Evolutionary conservation across 1,140 invertebrate genomes (phyloP), one percentile per base, ranked within the genome.

Genomic region (Agrypnia vestita): DNA sequence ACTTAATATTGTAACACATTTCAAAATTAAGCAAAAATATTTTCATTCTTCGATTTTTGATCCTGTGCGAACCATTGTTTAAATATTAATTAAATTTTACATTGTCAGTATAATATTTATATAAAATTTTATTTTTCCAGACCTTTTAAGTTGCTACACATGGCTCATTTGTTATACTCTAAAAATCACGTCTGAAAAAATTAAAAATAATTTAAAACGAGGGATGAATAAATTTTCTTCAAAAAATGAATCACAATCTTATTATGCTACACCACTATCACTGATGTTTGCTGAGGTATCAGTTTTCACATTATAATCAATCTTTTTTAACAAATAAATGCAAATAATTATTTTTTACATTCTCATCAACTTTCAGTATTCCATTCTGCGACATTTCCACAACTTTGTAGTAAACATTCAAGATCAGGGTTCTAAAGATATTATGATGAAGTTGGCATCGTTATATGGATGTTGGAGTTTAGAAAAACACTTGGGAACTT

Each of bases 121-220:
- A n/a, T 35, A 35, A 35, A 35, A 61, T 25, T 61, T 17, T 19
- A 12, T 56, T 84, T 87, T 87, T 35, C 8, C 84, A 94, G 94
- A 92, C 84, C 83, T 94, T 7, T 85, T 93, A 7, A 87, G 92
- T 80, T 91, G 92, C 25, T 94, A 94, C 85, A 92, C 93, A 84
- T 96, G 95, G 94, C 88, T 96, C 12, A 91, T 94, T 8, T 93
- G 93, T 51, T 95, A 93, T 88, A 87, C 95, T 21, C 86, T 96
- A 61, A 89, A 93, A 82, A 88, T 91, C 67, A 94, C 94, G 0
- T 89, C 90, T 11, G 89, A 91, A 51, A 93, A 92, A 84, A 90
- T 92, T 61, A 86, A 85, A 21, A 84, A 80, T 10, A 81, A 90
- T 81, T 88, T 86, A 78, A 80, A 82, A 0, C 82, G 88, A 10